Evolutionary conservation across 2,113 vertebrate genomes (phyloP), one percentile per base, ranked within the genome.

Genomic region (Scytalopus superciliaris): DNA sequence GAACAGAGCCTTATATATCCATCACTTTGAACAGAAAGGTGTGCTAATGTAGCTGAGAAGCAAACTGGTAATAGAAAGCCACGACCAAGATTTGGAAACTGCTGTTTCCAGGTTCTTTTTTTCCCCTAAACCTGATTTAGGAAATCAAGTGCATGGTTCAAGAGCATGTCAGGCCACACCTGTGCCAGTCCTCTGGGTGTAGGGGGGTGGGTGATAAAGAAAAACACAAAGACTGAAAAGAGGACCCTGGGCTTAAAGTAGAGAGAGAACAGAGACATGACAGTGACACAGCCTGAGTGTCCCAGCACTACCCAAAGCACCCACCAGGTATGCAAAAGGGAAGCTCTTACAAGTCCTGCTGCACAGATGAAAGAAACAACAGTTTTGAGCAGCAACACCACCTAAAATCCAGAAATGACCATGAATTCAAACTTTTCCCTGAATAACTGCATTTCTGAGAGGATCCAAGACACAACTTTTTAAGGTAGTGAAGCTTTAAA

Each of bases 221-320:
- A 75, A 91, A 90, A 76, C 0, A 0, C 18, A 8, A 70, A 86
- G 17, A 47, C 47, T 50, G 27, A 69, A 59, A 62, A 35, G 68
- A 75, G 6, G 3, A 40, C 9, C 21, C 49, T 50, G 17, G 9
- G 10, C 31, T 75, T 62, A 8, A 85, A 62, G 42, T 1, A 53
- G 6, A 80, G 39, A 66, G 55, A 39, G 4, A 21, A 45, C 2
- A 53, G 50, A 76, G 30, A 15, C 9, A 12, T 0, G 0, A 52
- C 10, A 74, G 50, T 7, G 12, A 15, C 7, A 23, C 19, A 53
- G 33, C 24, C 55, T 21, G 19, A 27, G 5, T 12, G 19, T 67
- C 55, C 59, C 35, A 56, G 39, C 24, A 12, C 10, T 35, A 22
- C 3, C 2, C 24, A 78, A 52, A 59, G 37, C 23, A 49, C 19